phyloP scores from a whole-genome alignment of 1,140 invertebrate genomes.

The Doryteuthis pealeii region DNA sequence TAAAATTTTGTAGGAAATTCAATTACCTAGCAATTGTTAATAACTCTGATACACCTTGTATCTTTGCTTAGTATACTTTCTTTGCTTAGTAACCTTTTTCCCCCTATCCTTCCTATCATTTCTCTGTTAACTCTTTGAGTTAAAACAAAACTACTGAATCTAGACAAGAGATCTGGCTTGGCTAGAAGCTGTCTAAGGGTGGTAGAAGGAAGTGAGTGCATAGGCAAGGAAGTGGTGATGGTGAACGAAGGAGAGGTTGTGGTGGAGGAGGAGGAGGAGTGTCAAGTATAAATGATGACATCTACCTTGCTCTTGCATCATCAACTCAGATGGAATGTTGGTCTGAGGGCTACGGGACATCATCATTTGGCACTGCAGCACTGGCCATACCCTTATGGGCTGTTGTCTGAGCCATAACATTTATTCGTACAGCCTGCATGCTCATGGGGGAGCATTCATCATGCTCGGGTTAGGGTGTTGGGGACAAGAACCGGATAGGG shows the following conservation, averaged over 20 bases:
- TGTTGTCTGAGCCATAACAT: background rate
- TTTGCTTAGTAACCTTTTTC: no score
- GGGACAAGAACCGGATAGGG: conserved; percentile 18
- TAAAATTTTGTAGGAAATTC: no score
- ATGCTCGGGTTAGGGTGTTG: conserved; percentile 6
- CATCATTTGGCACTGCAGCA: background rate
- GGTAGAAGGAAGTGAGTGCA: background rate
- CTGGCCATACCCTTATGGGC: background rate
- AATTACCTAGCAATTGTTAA: no score
- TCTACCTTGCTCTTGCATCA: background rate
- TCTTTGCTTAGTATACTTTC: no score
- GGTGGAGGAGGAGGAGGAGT: conserved; percentile 1
- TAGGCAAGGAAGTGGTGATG: background rate
- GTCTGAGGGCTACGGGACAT: background rate
- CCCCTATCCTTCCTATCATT: no score
- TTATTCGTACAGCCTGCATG: conserved; percentile 3
- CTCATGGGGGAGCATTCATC: conserved; percentile 17
- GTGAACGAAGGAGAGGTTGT: no score
- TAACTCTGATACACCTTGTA: no score
- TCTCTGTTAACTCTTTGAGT: no score
- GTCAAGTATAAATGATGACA: background rate
- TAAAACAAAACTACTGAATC: no score
- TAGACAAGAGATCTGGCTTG: no score
- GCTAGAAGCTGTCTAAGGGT: background rate
- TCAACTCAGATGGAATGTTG: background rate